Evolutionary conservation across 2,113 vertebrate genomes (phyloP), one percentile per base, ranked within the genome.

Genomic region (Excalfactoria chinensis): DNA sequence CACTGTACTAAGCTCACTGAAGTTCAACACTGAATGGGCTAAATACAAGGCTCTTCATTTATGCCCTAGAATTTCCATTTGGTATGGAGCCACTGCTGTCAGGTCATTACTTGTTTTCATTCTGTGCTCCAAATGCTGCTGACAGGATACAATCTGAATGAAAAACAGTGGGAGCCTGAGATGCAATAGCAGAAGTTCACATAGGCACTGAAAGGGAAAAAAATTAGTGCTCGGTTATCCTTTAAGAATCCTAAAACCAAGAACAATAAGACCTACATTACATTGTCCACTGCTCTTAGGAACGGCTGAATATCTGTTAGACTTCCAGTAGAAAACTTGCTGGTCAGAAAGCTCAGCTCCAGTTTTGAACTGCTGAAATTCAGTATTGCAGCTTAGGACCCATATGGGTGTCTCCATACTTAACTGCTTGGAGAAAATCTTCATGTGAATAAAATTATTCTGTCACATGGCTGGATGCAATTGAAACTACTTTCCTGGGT

Each of bases 401-500:
- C 14, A 7, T 16, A 28, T 7, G 10, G 41, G 26, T 69, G 64
- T 80, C 68, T 93, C 4, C 41, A 48, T 63, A 60, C 85, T 63
- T 53, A 66, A 73, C 55, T 60, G 25, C 35, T 51, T 70, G 26
- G 44, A 55, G 59, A 71, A 74, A 59, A 37, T 85, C 85, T 94
- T 83, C 63, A 71, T 22, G 40, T 70, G 9, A 60, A 83, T 89
- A 91, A 74, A 88, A 93, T 70, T 66, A 48, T 80, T 89, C 28
- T 79, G 55, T 85, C 2, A 10, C 59, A 37, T 73, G 68, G 89
- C 75, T 93, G 68, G 28, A 70, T 80, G 55, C 2, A 8, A 94
- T 67, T 77, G 87, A 85, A 93, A 77, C 68, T 79, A 46, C 75
- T 91, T 93, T 63, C 69, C 62, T 67, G 46, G 28, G 64, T 84